phyloP scores from a whole-genome alignment of 2,113 vertebrate genomes.

The Otis tarda region DNA sequence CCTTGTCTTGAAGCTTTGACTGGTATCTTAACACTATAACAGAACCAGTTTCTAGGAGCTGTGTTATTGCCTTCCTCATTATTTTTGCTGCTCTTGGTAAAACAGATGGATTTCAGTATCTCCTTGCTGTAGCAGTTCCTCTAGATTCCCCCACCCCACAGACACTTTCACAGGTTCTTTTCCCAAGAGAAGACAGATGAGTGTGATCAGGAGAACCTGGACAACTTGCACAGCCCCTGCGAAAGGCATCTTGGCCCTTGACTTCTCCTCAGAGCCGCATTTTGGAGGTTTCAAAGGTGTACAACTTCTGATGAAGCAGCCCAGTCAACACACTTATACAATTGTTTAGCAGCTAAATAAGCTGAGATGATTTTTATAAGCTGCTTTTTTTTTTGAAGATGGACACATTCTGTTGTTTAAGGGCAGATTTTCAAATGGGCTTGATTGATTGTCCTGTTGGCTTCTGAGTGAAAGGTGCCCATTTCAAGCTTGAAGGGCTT shows the following conservation, averaged over 20 bases:
- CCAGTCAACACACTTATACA: neutral
- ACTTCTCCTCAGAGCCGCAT: neutral
- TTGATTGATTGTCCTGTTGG: neutral
- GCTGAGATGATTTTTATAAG: neutral
- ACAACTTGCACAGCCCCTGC: neutral
- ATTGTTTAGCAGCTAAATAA: neutral
- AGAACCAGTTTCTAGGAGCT: neutral
- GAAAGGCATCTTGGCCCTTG: neutral
- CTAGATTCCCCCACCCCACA: neutral
- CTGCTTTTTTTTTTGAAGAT: neutral
- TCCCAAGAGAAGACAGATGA: neutral
- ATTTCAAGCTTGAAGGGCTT: neutral
- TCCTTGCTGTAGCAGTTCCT: slow-evolving; percentile 9
- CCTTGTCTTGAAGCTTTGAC: neutral
- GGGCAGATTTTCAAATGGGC: neutral
- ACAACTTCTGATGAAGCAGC: neutral
- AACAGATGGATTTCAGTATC: slow-evolving; percentile 12
- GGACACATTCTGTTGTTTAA: neutral
- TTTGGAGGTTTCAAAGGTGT: neutral
- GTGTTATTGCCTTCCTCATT: neutral
- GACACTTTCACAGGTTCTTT: neutral
- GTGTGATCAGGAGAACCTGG: neutral
- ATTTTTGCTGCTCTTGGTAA: neutral
- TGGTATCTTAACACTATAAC: neutral
- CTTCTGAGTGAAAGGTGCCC: neutral